Base-by-base conservation (phyloP, 2,113 vertebrate species). In the Sclerurus mexicanus region DNA sequence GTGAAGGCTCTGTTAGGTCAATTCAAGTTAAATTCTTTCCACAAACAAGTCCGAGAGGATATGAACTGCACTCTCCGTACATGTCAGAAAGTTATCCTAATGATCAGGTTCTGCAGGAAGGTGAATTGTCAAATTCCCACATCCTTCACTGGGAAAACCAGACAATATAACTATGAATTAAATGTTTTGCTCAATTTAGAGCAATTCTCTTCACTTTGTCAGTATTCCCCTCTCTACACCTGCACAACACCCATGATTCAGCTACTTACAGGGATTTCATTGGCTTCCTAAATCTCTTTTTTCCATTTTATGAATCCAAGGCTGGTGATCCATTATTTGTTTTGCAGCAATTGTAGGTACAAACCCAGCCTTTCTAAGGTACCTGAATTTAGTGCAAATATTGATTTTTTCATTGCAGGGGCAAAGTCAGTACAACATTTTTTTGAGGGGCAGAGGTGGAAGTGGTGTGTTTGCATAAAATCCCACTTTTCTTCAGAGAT, bases 171-270 rank as follows among this genome's bases (percentile, higher is more conserved):
- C 42, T 77, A 66, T 9, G 10, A 73, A 80, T 12, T 11, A 35
- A 87, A 68, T 16, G 4, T 23, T 94, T 74, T 91, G 9, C 35
- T 84, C 16, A 42, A 5, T 66, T 83, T 63, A 74, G 16, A 71
- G 23, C 86, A 71, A 8, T 14, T 89, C 10, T 59, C 86, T 85
- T 83, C 50, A 42, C 8, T 62, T 67, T 42, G 64, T 47, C 25
- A 84, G 24, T 71, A 69, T 30, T 50, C 7, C 4, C 14, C 19
- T 67, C 75, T 20, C 40, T 60, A 6, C 0, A 0, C 44, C 53
- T 33, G 44, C 50, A 63, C 23, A 77, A 44, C 21, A 40, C 12
- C 44, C 39, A 63, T 44, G 0, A 2, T 73, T 80, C 52, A 93
- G 23, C 50, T 84, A 7, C 17, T 84, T 44, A 55, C 12, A 84